Base-by-base conservation (phyloP, 2,113 vertebrate genomes). In the Phrynocephalus versicolor region DNA sequence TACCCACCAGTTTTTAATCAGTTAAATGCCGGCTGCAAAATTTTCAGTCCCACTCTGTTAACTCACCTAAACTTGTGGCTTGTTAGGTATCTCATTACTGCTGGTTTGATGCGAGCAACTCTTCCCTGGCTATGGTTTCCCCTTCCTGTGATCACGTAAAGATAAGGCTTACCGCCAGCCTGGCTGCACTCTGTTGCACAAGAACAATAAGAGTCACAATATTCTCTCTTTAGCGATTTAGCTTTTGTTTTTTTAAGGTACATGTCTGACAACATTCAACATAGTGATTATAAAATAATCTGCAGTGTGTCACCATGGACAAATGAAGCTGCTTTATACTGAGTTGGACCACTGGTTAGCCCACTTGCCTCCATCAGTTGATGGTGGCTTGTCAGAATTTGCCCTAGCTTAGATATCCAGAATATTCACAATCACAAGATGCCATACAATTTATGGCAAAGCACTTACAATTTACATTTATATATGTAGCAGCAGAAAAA, bases 71-170 rank as follows among this genome's bases (percentile, higher is more conserved):
- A 98, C 91, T 95, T 96, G 89, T 97, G 97, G 95, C 93, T 98
- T 93, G 94, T 97, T 96, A 99, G 98, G 97, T 98, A 99, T 96
- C 98, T 97, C 91, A 97, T 97, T 94, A 99, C 98, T 1, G 98
- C 98, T 84, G 98, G 98, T 90, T 98, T 98, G 95, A 99, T 97
- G 88, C 98, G 98, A 92, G 99, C 97, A 90, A 99, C 96, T 81
- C 98, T 98, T 94, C 99, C 98, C 91, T 98, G 98, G 93, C 99
- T 99, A 96, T 97, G 98, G 96, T 97, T 99, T 95, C 99, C 99
- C 97, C 97, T 98, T 94, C 99, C 99, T 83, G 99, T 99, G 95
- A 99, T 99, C 93, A 99, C 97, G 88, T 92, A 98, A 71, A 99
- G 97, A 92, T 97, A 97, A 1, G 98, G 95, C 92, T 96, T 97